These are phyloP conservation scores for Actinernus sp. DNA, from an alignment of 92 coral and sea anemone species.

Conservation along the genomic window DNA sequence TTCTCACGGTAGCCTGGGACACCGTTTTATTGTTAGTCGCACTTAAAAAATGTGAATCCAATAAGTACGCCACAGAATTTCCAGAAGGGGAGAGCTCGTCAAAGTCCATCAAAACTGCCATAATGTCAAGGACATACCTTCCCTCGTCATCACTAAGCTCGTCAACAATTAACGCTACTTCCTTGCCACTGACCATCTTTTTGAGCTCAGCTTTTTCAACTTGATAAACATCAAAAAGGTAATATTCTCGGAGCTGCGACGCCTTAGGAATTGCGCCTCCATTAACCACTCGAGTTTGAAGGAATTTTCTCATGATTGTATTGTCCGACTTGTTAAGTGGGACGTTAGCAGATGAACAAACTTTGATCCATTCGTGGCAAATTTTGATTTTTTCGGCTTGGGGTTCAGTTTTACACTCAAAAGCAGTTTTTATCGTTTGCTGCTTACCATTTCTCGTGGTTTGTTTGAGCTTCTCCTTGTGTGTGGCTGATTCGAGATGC, in stretches of 20 bases:
- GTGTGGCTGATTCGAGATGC: slow-evolving; percentile 27
- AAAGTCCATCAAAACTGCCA: slow-evolving; percentile 14
- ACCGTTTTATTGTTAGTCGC: slow-evolving; percentile 21
- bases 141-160: slow-evolving; percentile 66
- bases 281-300: slow-evolving; percentile 43
- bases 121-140: slow-evolving; percentile 21
- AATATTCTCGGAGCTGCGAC: slow-evolving; percentile 60
- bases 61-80: slow-evolving; percentile 2
- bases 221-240: slow-evolving; percentile 54
- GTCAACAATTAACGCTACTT: slow-evolving; percentile 51
- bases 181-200: slow-evolving; percentile 16
- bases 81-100: slow-evolving; percentile 13
- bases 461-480: slow-evolving; percentile 4
- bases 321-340: slow-evolving; percentile 66
- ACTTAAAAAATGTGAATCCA: slow-evolving; percentile 6
- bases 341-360: slow-evolving; percentile 57
- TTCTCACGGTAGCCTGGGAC: slow-evolving; percentile 8
- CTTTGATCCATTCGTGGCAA: slow-evolving; percentile 69
- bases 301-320: slow-evolving; percentile 23
- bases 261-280: slow-evolving; percentile 58
- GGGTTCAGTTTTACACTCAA: slow-evolving; percentile 15
- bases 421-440: slow-evolving; percentile 41
- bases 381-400: slow-evolving; percentile 42
- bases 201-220: slow-evolving; percentile 45
- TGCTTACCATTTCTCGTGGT: slow-evolving; percentile 31